Conservation (phyloP, 92 coral and sea anemone species). For the Porites cylindrica region DNA sequence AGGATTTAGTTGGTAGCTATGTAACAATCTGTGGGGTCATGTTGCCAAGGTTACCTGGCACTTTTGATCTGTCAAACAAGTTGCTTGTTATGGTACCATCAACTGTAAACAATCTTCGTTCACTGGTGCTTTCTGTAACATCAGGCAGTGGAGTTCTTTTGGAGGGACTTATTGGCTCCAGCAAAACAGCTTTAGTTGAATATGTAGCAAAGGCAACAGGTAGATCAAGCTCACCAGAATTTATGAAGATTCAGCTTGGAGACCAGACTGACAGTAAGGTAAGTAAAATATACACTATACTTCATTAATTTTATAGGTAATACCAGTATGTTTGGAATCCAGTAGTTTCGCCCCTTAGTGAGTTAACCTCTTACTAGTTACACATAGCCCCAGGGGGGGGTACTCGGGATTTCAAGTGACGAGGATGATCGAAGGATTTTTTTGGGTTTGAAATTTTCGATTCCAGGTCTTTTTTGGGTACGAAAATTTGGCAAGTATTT, state of each 20-base stretch:
- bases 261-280: slow-evolving; percentile 99
- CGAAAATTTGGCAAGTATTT: too few species aligned
- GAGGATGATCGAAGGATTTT: too few species aligned
- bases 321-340: slow-evolving; percentile 41
- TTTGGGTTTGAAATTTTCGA: too few species aligned
- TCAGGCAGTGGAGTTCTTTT: slow-evolving; percentile 87
- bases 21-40: slow-evolving; percentile 75
- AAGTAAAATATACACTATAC: neutral
- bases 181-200: slow-evolving; percentile 93
- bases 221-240: slow-evolving; percentile 71
- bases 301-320: too few species aligned
- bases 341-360: neutral
- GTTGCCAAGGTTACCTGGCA: slow-evolving; percentile 66
- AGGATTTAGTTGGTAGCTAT: slow-evolving; percentile 80
- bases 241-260: slow-evolving; percentile 95
- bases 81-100: slow-evolving; percentile 89
- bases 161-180: slow-evolving; percentile 92
- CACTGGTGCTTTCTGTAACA: slow-evolving; percentile 86
- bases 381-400: too few species aligned
- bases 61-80: slow-evolving; percentile 10
- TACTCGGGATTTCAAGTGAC: too few species aligned
- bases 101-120: slow-evolving; percentile 77
- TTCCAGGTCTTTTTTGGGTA: too few species aligned
- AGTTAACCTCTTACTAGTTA: too few species aligned
- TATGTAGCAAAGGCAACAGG: slow-evolving; percentile 81